A percentile compares a stretch with the other conserved stretches of the same genome.
Evolutionary conservation across 2,888 invertebrate species (phyloP).

Genomic region (Ctenicera cuprea): DNA sequence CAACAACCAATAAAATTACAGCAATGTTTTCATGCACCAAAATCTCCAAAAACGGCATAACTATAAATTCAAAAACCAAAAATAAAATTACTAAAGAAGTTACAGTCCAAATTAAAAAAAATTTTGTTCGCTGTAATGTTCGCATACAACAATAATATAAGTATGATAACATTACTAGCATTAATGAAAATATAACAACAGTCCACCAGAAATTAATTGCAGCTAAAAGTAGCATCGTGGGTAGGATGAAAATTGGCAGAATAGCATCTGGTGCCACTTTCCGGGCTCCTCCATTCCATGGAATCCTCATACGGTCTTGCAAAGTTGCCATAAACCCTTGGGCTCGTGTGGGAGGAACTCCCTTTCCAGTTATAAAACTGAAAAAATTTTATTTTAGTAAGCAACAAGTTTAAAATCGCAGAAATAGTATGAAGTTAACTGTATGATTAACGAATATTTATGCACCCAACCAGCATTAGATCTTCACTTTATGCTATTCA

Average conservation of each 20-base stretch:
- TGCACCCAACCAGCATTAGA: too few relatives aligned
- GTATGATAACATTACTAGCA: conserved; percentile 60
- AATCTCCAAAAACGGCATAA: conserved; percentile 84
- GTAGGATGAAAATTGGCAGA: conserved; percentile 73
- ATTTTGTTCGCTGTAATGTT: conserved; percentile 76
- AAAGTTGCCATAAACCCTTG: conserved; percentile 72
- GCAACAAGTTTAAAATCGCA: too few relatives aligned
- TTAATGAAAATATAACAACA: conserved; percentile 65
- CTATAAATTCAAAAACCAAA: conserved; percentile 81
- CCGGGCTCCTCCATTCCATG: conserved; percentile 78
- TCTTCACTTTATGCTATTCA: too few relatives aligned
- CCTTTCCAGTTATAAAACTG: conserved; percentile 70
- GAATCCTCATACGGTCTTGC: conserved; percentile 76
- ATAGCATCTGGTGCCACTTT: conserved; percentile 74
- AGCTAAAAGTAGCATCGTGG: conserved; percentile 72
- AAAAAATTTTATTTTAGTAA: conserved; percentile 59
- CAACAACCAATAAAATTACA: conserved; percentile 74
- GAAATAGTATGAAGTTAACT: too few relatives aligned
- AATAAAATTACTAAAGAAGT: conserved; percentile 81
- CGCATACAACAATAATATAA: conserved; percentile 13
- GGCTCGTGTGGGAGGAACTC: conserved; percentile 65
- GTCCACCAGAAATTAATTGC: conserved; percentile 72
- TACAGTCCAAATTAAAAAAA: conserved; percentile 85
- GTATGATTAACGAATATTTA: too few relatives aligned
- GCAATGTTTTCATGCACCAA: conserved; percentile 79